Base-by-base conservation (phyloP, 2,113 vertebrate genomes). In the Loxodonta africana region DNA sequence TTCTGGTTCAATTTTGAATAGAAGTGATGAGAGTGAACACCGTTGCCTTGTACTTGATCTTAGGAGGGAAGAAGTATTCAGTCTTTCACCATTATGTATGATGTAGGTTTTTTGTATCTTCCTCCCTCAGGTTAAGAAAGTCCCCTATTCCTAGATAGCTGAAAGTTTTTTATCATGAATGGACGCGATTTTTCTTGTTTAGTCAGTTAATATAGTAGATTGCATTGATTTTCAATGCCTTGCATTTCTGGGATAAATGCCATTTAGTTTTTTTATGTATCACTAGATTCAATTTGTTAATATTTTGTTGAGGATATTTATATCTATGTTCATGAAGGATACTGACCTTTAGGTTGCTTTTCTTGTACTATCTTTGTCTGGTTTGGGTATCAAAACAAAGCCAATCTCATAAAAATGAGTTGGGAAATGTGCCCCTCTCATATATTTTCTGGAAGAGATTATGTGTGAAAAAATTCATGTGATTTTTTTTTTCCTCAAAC, bases 361-460 rank as follows among this genome's bases (percentile, higher is more conserved):
- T 53, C 76, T 90, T 80, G 8, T 51, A 81, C 25, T 62, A 33
- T 30, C 23, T 37, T 73, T 48, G 21, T 17, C 74, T 90, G 60
- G 74, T 51, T 67, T 57, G 8, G 53, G 53, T 57, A 57, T 82
- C n/a, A 44, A 37, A 63, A 71, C 57, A 48, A 63, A 88, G 30
- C 60, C 63, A 57, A 18, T 20, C n/a, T 69, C 26, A 53, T 44
- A 82, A 51, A 94, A 94, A 74, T 83, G 33, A 33, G 37, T 51
- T 62, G 37, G 46, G 67, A 94, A 48, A 5, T 51, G 25, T 69
- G 20, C 9, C 33, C 33, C 51, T 91, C 88, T 37, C 17, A 18
- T 73, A n/a, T 81, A n/a, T 25, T 91, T 51, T 71, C 46, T 69
- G 76, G n/a, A 90, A 90, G 88, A 51, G 26, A 82, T 57, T 69